Conservation (phyloP, 2,113 vertebrate species). For the Cercopithecus mona region DNA sequence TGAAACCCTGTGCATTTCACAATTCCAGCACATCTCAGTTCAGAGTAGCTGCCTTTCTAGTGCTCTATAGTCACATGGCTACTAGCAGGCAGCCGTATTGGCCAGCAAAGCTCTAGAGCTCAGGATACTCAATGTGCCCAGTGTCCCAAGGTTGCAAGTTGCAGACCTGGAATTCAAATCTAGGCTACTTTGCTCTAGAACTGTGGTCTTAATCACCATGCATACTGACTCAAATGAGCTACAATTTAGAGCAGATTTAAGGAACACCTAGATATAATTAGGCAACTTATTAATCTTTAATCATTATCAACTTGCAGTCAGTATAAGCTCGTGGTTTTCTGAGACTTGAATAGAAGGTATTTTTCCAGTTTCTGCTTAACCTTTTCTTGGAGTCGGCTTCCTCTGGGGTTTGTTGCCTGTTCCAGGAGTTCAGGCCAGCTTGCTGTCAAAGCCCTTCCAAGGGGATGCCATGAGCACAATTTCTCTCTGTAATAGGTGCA, state of each 20-base stretch:
- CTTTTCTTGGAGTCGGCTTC: background rate
- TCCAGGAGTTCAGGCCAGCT: background rate
- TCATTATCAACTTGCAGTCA: background rate
- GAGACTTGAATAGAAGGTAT: background rate
- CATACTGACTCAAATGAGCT: background rate
- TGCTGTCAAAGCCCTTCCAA: background rate
- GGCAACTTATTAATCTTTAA: background rate
- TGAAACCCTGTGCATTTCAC: background rate
- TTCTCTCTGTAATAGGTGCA: slow-evolving; percentile 22
- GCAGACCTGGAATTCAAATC: background rate
- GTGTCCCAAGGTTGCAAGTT: background rate
- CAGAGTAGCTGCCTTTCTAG: background rate
- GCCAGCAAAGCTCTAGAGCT: background rate
- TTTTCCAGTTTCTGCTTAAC: background rate
- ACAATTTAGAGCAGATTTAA: background rate
- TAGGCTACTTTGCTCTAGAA: background rate
- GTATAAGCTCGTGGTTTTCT: background rate
- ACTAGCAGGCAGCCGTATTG: background rate
- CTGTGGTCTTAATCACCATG: background rate
- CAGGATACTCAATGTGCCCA: background rate
- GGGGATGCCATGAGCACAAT: background rate
- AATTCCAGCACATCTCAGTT: background rate
- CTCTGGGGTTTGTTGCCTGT: background rate
- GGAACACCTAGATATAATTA: background rate
- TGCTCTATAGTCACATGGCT: background rate